Conservation (phyloP, 2,888 invertebrate genomes). For the Sphinx pinastri region DNA sequence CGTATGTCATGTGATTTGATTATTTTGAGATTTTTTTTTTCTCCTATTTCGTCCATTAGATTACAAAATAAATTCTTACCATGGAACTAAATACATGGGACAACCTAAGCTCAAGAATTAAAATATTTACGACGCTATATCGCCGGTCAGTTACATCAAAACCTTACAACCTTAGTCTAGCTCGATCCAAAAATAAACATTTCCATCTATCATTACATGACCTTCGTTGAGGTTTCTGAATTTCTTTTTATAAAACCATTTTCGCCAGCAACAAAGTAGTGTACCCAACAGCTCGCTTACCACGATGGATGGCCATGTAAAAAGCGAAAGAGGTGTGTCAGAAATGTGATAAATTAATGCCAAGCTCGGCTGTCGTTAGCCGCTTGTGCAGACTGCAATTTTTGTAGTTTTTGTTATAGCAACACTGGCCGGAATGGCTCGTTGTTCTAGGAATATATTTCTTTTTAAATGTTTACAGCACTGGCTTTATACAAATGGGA, state of each 20-base stretch:
- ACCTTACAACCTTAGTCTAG: neutral
- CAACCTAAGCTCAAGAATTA: no score
- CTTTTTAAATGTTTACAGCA: constrained; percentile 2
- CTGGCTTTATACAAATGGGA: neutral
- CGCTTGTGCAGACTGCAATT: constrained; percentile 20
- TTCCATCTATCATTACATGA: neutral
- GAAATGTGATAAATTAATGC: constrained; percentile 24
- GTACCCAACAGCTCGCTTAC: constrained; percentile 5
- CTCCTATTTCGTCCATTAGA: no score
- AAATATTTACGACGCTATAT: neutral
- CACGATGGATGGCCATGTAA: constrained; percentile 31
- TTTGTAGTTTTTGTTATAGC: constrained; percentile 20
- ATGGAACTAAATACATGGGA: no score
- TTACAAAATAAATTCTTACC: no score
- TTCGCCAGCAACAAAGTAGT: neutral
- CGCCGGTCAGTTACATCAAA: neutral
- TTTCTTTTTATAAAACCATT: neutral
- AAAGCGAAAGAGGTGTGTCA: constrained; percentile 29
- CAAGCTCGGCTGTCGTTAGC: constrained; percentile 13
- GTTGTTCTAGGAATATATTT: constrained; percentile 8
- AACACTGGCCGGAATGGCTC: neutral
- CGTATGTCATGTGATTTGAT: no score
- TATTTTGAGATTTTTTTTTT: no score
- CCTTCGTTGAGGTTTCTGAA: constrained; percentile 4
- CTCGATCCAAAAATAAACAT: neutral